Conservation (phyloP, 2,888 invertebrate genomes). For the Prenolepis imparis region DNA sequence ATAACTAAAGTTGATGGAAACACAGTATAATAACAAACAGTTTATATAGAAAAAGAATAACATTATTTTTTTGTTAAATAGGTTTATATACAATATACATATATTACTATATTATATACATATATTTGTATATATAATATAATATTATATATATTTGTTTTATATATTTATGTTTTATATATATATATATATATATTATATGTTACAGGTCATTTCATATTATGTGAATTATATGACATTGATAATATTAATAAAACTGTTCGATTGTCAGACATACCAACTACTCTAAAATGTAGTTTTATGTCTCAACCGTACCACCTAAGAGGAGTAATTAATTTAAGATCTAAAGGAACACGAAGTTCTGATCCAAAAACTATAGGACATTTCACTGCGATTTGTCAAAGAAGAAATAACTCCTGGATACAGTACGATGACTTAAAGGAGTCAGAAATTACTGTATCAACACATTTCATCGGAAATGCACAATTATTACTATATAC, state of each 20-base stretch:
- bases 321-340: not conserved
- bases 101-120: too few relatives aligned
- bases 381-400: conserved; percentile 7
- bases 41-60: too few relatives aligned
- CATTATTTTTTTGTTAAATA: too few relatives aligned
- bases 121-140: too few relatives aligned
- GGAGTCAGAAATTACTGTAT: not conserved
- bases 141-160: too few relatives aligned
- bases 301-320: not conserved
- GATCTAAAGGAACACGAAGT: not conserved
- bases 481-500: not conserved
- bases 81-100: too few relatives aligned
- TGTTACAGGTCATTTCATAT: conserved; percentile 8
- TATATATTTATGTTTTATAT: too few relatives aligned
- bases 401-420: not conserved
- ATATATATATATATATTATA: not conserved
- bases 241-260: conserved; percentile 8
- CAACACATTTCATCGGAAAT: not conserved
- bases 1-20: too few relatives aligned
- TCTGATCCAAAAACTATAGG: too few relatives aligned
- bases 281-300: not conserved
- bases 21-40: too few relatives aligned
- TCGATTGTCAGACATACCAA: not conserved
- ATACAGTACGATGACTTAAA: conserved; percentile 1
- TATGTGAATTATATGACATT: conserved; percentile 1